These are phyloP conservation scores for Lamproptera curius DNA, from an alignment of 2,888 invertebrate genomes.

Conservation along the genomic window DNA sequence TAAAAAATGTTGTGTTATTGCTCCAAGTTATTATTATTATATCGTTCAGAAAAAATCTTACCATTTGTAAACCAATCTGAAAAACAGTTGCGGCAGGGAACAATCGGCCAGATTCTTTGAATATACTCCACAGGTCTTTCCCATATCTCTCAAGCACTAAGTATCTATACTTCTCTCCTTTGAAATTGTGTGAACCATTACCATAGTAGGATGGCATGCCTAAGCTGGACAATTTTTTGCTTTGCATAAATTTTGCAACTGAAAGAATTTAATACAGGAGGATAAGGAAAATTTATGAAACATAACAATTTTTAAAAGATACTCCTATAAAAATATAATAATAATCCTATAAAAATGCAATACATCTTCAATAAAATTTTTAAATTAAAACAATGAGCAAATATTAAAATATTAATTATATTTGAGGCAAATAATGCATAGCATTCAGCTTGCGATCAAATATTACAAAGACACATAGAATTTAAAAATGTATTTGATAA, in stretches of 20 bases:
- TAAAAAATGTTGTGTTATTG: too few relatives aligned
- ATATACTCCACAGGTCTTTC: conserved; percentile 88
- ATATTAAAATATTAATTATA: neutral
- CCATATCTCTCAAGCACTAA: conserved; percentile 94
- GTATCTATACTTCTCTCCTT: conserved; percentile 90
- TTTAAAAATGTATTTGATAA: too few relatives aligned
- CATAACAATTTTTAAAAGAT: too few relatives aligned
- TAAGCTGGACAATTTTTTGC: conserved; percentile 82
- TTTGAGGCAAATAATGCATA: too few relatives aligned
- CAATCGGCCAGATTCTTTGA: conserved; percentile 80
- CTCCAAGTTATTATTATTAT: too few relatives aligned
- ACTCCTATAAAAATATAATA: too few relatives aligned
- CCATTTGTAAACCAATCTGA: conserved; percentile 90
- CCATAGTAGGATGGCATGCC: conserved; percentile 93
- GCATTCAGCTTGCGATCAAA: too few relatives aligned
- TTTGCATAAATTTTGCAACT: conserved; percentile 85
- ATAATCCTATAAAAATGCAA: neutral
- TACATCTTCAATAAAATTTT: neutral
- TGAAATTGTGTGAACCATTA: conserved; percentile 88
- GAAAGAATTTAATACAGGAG: conserved; percentile 37
- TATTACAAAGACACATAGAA: too few relatives aligned
- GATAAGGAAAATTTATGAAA: too few relatives aligned
- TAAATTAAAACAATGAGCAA: neutral
- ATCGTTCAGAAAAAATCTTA: conserved; percentile 42
- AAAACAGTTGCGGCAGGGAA: conserved; percentile 88